Base-by-base conservation (phyloP, 2,888 invertebrate species). In the Agrochola litura region DNA sequence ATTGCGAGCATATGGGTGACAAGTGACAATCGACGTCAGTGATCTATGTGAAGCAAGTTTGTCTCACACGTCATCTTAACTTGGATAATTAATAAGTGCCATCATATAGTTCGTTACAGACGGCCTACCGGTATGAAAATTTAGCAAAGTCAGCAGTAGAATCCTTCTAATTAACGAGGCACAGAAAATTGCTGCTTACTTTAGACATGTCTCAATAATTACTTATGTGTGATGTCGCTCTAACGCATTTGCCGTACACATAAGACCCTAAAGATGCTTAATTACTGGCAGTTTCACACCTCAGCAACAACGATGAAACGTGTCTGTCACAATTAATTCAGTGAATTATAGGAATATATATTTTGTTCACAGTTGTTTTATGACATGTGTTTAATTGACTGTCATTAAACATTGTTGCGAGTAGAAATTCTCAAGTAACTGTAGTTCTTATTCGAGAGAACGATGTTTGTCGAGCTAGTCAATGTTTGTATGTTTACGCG, bases 151-250 rank as follows among this genome's bases (percentile, higher is more conserved):
- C 65, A 77, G 76, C 73, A 58, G 52, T 37, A 41, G 68, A 79
- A 79, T 78, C 77, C 66, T 75, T 69, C 4, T 86, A 79, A 84
- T 84, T 79, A 82, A 81, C 65, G 78, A 80, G 71, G 63, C 41
- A 19, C 30, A 43, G 63, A 68, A 63, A 73, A 76, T 72, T 79
- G 30, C 60, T 61, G 81, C 70, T 63, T 74, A 22, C 64, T 56
- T 75, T 22, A 80, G 73, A 60, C 63, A 58, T 67, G 63, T 73
- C 79, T 70, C 65, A 72, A 88, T 78, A 81, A 86, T 86, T 78
- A 74, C 67, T 68, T 61, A 19, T 4, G 64, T 76, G 54, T 76
- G 74, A 70, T 76, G 76, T 73, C 54, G 64, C 73, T 66, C 43
- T 73, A 64, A 70, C 63, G 19, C 65, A 77, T 73, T 67, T 64